A percentile compares a stretch with the other conserved stretches of the same genome.
These are phyloP conservation scores for Sebastes aleutianus DNA, from an alignment of 2,797 vertebrate species.

Conservation along the genomic window DNA sequence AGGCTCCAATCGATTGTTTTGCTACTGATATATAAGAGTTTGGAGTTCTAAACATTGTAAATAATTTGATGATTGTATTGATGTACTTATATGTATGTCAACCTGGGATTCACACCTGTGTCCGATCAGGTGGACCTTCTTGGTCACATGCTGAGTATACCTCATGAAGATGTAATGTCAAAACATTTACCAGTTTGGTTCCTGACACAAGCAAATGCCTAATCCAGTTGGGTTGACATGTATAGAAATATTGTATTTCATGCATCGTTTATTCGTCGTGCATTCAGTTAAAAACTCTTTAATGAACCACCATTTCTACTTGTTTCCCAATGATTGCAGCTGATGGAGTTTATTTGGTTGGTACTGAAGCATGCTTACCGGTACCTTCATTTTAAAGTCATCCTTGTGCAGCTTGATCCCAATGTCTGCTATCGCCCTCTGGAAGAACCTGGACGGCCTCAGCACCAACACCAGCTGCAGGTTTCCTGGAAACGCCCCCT, in stretches of 20 bases:
- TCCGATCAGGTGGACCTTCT: not conserved
- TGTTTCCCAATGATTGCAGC: not conserved
- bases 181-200: not conserved
- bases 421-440: constrained; percentile 91
- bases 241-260: too few species aligned
- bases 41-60: too few species aligned
- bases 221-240: too few species aligned
- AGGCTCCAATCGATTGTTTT: too few species aligned
- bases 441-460: constrained; percentile 89
- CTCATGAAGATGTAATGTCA: not conserved
- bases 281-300: too few species aligned
- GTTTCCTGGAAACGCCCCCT: constrained; percentile 96
- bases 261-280: too few species aligned
- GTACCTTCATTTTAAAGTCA: constrained; percentile 99
- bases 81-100: too few species aligned
- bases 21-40: too few species aligned
- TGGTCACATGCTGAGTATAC: not conserved
- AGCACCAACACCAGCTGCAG: constrained; percentile 93
- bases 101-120: not conserved
- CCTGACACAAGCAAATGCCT: too few species aligned
- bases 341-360: not conserved
- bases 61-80: too few species aligned
- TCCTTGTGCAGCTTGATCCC: constrained; percentile 92
- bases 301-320: too few species aligned
- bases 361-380: constrained; percentile 82